Conservation (phyloP, 2,888 invertebrate genomes). For the Phorcus lineatus region DNA sequence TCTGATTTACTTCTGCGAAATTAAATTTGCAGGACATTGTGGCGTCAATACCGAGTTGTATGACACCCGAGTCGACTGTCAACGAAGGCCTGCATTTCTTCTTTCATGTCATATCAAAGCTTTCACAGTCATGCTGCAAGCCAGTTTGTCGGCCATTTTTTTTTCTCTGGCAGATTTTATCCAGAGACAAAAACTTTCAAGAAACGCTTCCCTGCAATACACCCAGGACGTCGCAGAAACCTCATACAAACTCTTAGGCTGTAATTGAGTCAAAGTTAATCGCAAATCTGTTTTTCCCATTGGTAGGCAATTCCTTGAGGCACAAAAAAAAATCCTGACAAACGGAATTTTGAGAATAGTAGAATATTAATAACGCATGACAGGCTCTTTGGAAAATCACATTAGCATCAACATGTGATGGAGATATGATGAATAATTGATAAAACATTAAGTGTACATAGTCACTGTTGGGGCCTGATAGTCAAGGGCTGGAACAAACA, state of each 20-base stretch:
- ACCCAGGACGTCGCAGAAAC: background rate
- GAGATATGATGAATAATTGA: too few species aligned
- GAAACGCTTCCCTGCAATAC: background rate
- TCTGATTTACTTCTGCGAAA: too few species aligned
- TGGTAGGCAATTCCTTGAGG: background rate
- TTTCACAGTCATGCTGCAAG: background rate
- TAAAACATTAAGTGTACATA: too few species aligned
- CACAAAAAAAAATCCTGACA: background rate
- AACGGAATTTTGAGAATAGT: background rate
- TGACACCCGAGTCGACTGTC: background rate
- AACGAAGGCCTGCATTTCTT: background rate
- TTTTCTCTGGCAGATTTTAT: background rate
- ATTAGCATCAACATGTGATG: background rate
- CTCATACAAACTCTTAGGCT: background rate
- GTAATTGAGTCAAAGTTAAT: conserved; percentile 13
- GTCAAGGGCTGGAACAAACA: too few species aligned
- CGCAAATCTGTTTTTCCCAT: background rate
- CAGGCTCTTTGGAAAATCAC: background rate
- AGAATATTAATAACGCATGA: background rate
- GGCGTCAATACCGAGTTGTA: too few species aligned
- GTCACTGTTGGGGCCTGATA: too few species aligned
- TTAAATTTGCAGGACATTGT: too few species aligned
- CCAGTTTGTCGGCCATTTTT: background rate
- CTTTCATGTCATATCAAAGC: conserved; percentile 6
- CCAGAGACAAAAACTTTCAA: background rate